Percentiles rank a stretch among this genome's conserved stretches.
These are phyloP conservation scores for Leuciscus idus DNA, from an alignment of 2,113 vertebrate genomes.

Conservation along the genomic window DNA sequence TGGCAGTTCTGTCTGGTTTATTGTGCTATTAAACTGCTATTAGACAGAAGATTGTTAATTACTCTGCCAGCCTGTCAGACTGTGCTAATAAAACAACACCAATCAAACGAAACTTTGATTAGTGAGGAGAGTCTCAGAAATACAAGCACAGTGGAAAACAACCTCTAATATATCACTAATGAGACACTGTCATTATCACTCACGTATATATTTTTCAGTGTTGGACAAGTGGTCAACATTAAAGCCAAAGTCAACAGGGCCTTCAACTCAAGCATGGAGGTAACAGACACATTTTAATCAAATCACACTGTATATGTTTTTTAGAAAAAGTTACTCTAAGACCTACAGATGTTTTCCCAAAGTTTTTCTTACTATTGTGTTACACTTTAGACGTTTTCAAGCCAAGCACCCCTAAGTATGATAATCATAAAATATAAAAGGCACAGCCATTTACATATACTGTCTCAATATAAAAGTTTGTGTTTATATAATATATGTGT, in stretches of 20 bases:
- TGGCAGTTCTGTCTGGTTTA: slow-evolving; percentile 8
- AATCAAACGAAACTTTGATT: background rate
- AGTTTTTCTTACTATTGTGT: background rate
- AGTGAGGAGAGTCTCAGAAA: background rate
- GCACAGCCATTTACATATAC: too few relatives aligned
- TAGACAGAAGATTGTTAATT: slow-evolving; percentile 8
- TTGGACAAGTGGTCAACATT: slow-evolving; percentile 95
- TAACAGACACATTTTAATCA: slow-evolving; percentile 68
- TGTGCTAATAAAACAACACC: background rate
- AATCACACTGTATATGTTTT: background rate
- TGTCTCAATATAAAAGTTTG: too few relatives aligned
- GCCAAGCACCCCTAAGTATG: background rate
- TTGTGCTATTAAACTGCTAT: slow-evolving; percentile 8
- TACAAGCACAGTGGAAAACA: background rate
- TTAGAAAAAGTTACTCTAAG: background rate
- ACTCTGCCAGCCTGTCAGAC: slow-evolving; percentile 5
- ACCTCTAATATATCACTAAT: background rate
- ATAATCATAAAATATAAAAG: background rate
- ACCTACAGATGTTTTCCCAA: background rate
- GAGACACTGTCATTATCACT: background rate
- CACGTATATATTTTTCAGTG: slow-evolving; percentile 71
- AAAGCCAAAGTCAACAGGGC: slow-evolving; percentile 97
- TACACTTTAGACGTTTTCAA: background rate
- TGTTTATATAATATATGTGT: too few relatives aligned
- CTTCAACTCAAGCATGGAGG: slow-evolving; percentile 99